Evolutionary conservation across 2,113 vertebrate species (phyloP).

Genomic region (Corythornis vintsioides): DNA sequence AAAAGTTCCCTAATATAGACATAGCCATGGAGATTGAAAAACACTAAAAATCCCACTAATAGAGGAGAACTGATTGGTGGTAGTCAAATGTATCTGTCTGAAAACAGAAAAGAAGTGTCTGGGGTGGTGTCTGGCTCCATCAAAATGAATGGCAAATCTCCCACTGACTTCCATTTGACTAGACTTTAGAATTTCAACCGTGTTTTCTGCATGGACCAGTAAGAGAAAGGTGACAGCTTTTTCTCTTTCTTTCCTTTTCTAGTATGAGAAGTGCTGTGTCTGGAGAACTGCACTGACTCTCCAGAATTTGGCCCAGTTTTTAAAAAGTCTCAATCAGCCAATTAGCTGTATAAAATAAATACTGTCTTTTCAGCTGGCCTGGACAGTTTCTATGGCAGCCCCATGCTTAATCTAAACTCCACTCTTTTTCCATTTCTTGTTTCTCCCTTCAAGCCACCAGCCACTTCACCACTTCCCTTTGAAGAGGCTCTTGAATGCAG

Average conservation of each 20-base stretch:
- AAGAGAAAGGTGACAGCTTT: background rate
- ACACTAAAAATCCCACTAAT: rapidly evolving
- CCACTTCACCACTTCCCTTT: background rate
- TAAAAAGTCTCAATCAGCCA: background rate
- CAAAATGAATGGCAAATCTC: background rate
- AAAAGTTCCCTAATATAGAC: background rate
- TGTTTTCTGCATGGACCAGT: background rate
- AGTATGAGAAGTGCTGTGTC: background rate
- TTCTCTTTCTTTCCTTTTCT: background rate
- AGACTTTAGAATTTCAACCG: slow-evolving; percentile 14
- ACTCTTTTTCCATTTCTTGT: slow-evolving; percentile 24
- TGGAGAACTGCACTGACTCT: background rate
- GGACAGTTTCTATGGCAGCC: slow-evolving; percentile 26
- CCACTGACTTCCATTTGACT: background rate
- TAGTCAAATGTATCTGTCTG: background rate
- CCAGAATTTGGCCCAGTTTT: background rate
- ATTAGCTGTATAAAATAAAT: slow-evolving; percentile 26
- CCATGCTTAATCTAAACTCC: background rate
- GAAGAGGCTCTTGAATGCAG: slow-evolving; percentile 35
- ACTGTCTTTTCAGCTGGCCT: background rate
- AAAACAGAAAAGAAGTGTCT: slow-evolving; percentile 26
- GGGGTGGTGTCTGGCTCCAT: background rate
- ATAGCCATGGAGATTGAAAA: background rate
- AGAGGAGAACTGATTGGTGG: background rate
- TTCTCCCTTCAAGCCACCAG: background rate